Conservation (phyloP, 2,888 invertebrate genomes). For the Cantharis rufa region DNA sequence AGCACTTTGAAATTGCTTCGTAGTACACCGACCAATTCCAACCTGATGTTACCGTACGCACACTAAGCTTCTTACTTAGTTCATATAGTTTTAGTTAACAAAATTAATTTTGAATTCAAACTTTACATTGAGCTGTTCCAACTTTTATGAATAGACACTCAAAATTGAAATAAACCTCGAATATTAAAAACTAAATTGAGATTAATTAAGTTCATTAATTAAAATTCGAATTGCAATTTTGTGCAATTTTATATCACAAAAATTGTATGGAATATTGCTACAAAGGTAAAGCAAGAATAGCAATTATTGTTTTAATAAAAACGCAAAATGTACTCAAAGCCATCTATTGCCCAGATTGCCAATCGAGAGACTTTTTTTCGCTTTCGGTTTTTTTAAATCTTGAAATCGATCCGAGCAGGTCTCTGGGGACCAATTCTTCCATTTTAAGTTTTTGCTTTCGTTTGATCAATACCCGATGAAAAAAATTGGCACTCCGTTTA, state of each 20-base stretch:
- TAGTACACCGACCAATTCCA: constrained; percentile 12
- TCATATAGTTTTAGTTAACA: neutral
- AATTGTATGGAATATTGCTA: too few species aligned
- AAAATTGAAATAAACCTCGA: neutral
- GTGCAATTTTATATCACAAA: too few species aligned
- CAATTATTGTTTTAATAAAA: too few species aligned
- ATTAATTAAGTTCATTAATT: neutral
- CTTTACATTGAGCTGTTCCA: neutral
- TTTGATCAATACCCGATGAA: neutral
- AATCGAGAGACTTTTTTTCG: neutral
- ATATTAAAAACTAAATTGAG: neutral
- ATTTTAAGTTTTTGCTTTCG: neutral
- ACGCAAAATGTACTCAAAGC: neutral
- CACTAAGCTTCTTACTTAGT: neutral
- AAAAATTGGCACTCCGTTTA: neutral
- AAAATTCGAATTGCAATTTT: neutral
- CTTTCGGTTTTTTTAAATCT: neutral
- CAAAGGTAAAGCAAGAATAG: neutral
- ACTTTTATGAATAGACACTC: neutral
- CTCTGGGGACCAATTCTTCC: neutral
- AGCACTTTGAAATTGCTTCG: constrained; percentile 15
- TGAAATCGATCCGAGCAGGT: neutral
- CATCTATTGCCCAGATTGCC: neutral
- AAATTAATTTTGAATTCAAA: neutral
- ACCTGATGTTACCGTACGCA: neutral